Evolutionary conservation across 2,888 invertebrate genomes (phyloP).

Genomic region (Merodon equestris): DNA sequence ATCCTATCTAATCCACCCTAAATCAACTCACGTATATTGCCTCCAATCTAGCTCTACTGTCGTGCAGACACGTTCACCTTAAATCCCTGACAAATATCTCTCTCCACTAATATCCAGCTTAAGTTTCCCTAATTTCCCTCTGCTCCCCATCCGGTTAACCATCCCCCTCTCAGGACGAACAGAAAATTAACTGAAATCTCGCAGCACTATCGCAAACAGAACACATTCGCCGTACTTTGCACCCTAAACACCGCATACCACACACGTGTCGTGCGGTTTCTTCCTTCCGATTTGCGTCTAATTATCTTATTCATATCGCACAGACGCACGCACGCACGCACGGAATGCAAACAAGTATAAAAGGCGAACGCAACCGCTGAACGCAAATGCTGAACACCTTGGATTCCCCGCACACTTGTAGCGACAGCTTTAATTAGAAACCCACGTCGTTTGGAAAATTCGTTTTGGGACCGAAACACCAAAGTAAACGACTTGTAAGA

Average conservation of each 20-base stretch:
- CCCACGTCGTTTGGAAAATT: conserved; percentile 45
- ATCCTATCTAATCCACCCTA: too few relatives aligned
- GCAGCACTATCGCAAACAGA: conserved; percentile 5
- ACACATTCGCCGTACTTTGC: too few relatives aligned
- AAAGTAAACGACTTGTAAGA: conserved; percentile 21
- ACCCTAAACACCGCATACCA: background rate
- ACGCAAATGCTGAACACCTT: conserved; percentile 52
- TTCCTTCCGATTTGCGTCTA: background rate
- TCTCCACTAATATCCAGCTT: background rate
- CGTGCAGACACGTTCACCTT: background rate
- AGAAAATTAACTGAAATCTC: conserved; percentile 23
- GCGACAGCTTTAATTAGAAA: conserved; percentile 62
- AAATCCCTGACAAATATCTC: conserved; percentile 4
- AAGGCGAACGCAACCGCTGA: conserved; percentile 37
- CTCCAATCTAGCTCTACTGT: too few relatives aligned
- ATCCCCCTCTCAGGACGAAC: too few relatives aligned
- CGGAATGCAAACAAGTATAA: conserved; percentile 48
- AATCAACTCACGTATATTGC: too few relatives aligned
- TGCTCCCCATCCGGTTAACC: background rate
- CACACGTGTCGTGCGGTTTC: background rate
- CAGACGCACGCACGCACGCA: background rate
- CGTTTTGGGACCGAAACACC: conserved; percentile 26
- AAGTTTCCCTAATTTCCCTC: conserved; percentile 28
- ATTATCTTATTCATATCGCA: conserved; percentile 31
- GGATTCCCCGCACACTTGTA: conserved; percentile 8